Evolutionary conservation across 2,888 invertebrate species (phyloP).

Genomic region (Osedax fenrisi): DNA sequence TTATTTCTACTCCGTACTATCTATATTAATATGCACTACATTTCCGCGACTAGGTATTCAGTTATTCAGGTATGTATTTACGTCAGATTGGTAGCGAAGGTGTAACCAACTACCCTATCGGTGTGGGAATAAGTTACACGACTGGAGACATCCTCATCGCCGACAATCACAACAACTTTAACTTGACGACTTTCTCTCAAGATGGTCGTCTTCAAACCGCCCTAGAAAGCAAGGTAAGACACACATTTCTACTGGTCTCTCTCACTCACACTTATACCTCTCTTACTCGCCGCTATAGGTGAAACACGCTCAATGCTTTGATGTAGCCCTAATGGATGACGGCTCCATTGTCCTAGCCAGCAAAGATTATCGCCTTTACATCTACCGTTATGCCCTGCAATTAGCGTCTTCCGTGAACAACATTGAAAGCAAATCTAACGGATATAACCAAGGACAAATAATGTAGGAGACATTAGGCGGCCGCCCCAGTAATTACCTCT

Average conservation of each 20-base stretch:
- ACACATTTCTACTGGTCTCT: not conserved
- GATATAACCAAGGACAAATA: no score
- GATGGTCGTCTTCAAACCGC: constrained; percentile 34
- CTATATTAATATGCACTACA: no score
- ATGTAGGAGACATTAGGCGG: no score
- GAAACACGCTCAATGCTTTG: constrained; percentile 36
- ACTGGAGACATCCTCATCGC: constrained; percentile 34
- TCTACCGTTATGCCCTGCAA: constrained; percentile 33
- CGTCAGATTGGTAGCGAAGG: constrained; percentile 97
- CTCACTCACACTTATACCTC: not conserved
- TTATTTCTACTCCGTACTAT: no score
- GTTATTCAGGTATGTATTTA: constrained; percentile 78
- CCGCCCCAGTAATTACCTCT: no score
- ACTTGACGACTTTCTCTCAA: constrained; percentile 34
- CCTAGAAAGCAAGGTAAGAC: constrained; percentile 28
- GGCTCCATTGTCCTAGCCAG: constrained; percentile 34
- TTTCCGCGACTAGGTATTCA: constrained; percentile 56
- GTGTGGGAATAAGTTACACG: constrained; percentile 76
- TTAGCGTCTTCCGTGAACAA: not conserved
- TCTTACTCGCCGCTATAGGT: constrained; percentile 9
- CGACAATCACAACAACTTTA: constrained; percentile 37
- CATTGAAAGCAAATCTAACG: not conserved
- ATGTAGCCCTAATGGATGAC: constrained; percentile 33
- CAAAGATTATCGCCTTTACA: constrained; percentile 34
- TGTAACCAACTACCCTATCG: constrained; percentile 96